Conservation (phyloP, 1,140 invertebrate species). For the Magallana gigas region DNA sequence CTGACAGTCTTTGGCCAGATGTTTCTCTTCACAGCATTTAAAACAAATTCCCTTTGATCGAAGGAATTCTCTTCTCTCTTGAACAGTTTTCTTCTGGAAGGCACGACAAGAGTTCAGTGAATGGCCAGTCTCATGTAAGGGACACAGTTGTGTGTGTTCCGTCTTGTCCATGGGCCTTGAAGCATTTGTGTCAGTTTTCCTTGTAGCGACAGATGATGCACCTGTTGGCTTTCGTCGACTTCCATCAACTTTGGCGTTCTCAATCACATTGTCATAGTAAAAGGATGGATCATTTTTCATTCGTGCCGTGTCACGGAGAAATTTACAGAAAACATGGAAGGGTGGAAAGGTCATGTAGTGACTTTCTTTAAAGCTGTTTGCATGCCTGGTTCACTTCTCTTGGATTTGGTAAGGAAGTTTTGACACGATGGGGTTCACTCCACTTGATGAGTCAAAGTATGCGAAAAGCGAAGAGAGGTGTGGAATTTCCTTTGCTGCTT, state of each 20-base stretch:
- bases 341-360: slow-evolving; percentile 48
- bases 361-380: slow-evolving; percentile 43
- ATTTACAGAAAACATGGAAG: slow-evolving; percentile 45
- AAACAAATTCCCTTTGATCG: slow-evolving; percentile 45
- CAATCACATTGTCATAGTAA: background rate
- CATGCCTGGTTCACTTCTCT: slow-evolving; percentile 54
- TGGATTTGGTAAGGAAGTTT: slow-evolving; percentile 57
- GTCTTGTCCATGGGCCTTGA: background rate
- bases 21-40: slow-evolving; percentile 42
- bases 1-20: slow-evolving; percentile 39
- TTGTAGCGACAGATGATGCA: too few relatives aligned
- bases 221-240: too few relatives aligned
- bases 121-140: slow-evolving; percentile 36
- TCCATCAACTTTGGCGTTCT: too few relatives aligned
- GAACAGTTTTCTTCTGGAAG: slow-evolving; percentile 45
- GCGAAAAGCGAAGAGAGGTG: slow-evolving; percentile 7
- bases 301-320: slow-evolving; percentile 19
- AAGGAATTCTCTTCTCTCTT: slow-evolving; percentile 39
- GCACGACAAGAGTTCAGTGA: slow-evolving; percentile 45
- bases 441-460: slow-evolving; percentile 57
- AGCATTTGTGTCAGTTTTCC: too few relatives aligned
- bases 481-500: slow-evolving; percentile 42
- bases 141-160: slow-evolving; percentile 4
- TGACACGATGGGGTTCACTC: slow-evolving; percentile 54
- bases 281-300: slow-evolving; percentile 48